Conservation (phyloP, 2,797 vertebrate species). For the Coregonus sp. region DNA sequence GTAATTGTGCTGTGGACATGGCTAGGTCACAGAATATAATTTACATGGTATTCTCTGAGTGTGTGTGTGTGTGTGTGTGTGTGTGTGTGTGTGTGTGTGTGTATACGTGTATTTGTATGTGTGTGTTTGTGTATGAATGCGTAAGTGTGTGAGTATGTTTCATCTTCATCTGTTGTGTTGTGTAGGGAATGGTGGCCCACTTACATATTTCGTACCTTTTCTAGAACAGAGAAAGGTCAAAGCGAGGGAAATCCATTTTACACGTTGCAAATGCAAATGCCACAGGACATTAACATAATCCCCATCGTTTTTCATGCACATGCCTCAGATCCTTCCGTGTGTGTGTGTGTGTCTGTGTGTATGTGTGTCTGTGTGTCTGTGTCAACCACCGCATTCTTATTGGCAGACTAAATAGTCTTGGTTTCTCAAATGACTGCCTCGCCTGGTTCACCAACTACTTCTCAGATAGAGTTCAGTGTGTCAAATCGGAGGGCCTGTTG, state of each 20-base stretch:
- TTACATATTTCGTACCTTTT: not conserved
- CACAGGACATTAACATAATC: conserved; percentile 45
- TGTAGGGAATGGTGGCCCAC: not conserved
- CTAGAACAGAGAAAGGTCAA: conserved; percentile 49
- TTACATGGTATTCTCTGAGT: not conserved
- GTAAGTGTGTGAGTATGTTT: not conserved
- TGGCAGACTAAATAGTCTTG: too few relatives aligned
- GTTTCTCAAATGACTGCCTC: too few relatives aligned
- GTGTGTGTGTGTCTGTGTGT: not conserved
- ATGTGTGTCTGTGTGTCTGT: not conserved
- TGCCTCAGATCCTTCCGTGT: too few relatives aligned
- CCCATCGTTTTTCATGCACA: conserved; percentile 25
- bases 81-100: conserved; percentile 1
- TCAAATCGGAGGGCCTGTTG: too few relatives aligned
- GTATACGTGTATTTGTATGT: not conserved
- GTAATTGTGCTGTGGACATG: too few relatives aligned
- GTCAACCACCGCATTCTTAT: too few relatives aligned
- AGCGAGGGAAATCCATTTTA: conserved; percentile 45
- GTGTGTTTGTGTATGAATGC: too few relatives aligned
- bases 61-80: not conserved
- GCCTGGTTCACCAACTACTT: too few relatives aligned
- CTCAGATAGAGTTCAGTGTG: too few relatives aligned
- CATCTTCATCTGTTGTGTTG: not conserved
- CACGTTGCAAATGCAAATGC: conserved; percentile 49
- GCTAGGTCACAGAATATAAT: not conserved